A percentile compares a stretch with the other conserved stretches of the same genome.
These are phyloP conservation scores for Cephus pulcher DNA, from an alignment of 2,888 invertebrate genomes.

Conservation along the genomic window DNA sequence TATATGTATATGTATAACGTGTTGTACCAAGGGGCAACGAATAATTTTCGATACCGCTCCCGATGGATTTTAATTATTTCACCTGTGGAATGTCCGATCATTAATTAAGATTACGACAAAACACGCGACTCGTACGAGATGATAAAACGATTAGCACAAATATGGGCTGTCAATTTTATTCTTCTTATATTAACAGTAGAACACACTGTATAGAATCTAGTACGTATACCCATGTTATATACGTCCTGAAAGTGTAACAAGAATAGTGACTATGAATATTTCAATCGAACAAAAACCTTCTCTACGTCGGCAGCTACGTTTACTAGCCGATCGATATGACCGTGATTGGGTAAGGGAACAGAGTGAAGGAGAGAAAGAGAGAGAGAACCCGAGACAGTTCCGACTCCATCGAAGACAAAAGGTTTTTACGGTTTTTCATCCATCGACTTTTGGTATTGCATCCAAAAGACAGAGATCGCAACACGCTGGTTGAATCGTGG, in stretches of 20 bases:
- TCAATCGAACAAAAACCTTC: no score
- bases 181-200: not conserved
- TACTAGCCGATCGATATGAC: no score
- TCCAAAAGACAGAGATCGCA: not conserved
- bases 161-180: not conserved
- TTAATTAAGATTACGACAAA: constrained; percentile 21
- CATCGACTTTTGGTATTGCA: not conserved
- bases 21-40: constrained; percentile 9
- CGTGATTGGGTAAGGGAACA: no score
- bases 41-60: constrained; percentile 17
- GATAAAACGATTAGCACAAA: constrained; percentile 13
- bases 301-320: no score
- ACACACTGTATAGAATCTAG: not conserved
- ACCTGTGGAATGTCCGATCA: constrained; percentile 15
- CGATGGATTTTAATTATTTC: constrained; percentile 21
- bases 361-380: not conserved
- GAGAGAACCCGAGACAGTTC: not conserved
- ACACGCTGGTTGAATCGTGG: not conserved
- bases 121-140: constrained; percentile 14
- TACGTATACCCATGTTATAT: no score
- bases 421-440: not conserved
- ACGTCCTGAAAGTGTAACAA: no score
- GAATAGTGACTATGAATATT: no score
- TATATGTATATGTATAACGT: no score
- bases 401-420: not conserved